Evolutionary conservation across 35 echinoderm and acorn worm species (phyloP), one percentile per base, ranked within the genome.

Genomic region (Lytechinus pictus): DNA sequence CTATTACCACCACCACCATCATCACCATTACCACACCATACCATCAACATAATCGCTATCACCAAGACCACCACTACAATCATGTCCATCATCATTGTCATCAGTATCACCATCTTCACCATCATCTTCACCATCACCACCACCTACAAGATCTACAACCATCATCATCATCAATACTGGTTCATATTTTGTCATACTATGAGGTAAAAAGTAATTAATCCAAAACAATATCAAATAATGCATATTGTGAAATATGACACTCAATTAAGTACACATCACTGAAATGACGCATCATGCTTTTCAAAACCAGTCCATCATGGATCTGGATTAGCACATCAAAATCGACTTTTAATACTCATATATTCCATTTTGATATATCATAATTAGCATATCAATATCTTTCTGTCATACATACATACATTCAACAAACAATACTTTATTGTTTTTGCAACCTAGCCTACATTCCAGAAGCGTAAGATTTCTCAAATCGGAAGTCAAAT

Each of bases 311-410:
- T 24, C 19, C 66, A 79, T 24, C 6, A 19, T n/a, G 66, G 66
- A 24, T 79, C 66, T 79, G 66, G 66, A 79, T 79, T n/a, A 79
- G 66, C 66, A 79, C 66, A 79, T 79, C 66, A 79, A 79, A 79
- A 79, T 79, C 66, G 19, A 79, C 19, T 24, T 79, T 79, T 79
- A 79, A 79, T 79, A 79, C 19, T 79, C 66, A 79, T 24, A 79
- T 5, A 4, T 79, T 79, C 66, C 16, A 79, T 79, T 44, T 79
- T 8, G 56, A 58, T 58, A 58, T 58, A 79, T 24, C n/a, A 24
- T 79, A 14, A 79, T 79, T 1, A 24, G 66, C 19, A 79, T 79
- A 79, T 79, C 66, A 79, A 5, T 79, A 79, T 79, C 33, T 79
- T 79, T 7, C 66, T 16, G 6, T 79, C n/a, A 79, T 79, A 79